Conservation (phyloP, 2,797 vertebrate genomes). For the Distichodus sexfasciatus region DNA sequence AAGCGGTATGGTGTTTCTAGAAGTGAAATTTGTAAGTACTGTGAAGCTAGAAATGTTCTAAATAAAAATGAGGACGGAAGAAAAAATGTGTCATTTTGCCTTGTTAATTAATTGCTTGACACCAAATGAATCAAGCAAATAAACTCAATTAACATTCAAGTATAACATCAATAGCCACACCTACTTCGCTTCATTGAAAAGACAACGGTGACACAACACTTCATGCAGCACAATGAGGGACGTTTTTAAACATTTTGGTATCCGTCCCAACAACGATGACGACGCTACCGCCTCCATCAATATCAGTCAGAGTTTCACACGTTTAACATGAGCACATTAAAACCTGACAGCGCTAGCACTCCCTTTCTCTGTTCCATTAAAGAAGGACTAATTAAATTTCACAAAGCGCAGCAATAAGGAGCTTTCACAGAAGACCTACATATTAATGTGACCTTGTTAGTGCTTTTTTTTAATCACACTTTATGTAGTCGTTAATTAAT, state of each 20-base stretch:
- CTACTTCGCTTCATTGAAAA: not conserved
- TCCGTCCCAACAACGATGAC: too few species aligned
- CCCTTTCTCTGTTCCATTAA: slow-evolving; percentile 25
- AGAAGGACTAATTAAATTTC: slow-evolving; percentile 48
- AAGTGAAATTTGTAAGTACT: not conserved
- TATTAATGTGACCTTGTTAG: slow-evolving; percentile 37
- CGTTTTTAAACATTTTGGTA: too few species aligned
- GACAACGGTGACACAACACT: not conserved
- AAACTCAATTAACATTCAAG: not conserved
- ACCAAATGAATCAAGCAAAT: slow-evolving; percentile 3
- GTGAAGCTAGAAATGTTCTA: not conserved
- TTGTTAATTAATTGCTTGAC: slow-evolving; percentile 6
- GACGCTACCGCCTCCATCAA: not conserved
- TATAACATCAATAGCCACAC: not conserved
- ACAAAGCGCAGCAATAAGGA: slow-evolving; percentile 11
- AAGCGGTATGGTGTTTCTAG: not conserved
- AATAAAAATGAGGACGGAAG: slow-evolving; percentile 16
- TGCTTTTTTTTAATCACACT: slow-evolving; percentile 34
- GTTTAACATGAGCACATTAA: too few species aligned
- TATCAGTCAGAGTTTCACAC: not conserved
- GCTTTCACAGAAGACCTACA: slow-evolving; percentile 18
- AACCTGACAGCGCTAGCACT: not conserved
- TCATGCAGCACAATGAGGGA: not conserved
- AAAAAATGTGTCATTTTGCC: not conserved
- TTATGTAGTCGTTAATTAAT: slow-evolving; percentile 42